These are phyloP conservation scores for Helicorthomorpha holstii DNA, from an alignment of 1,140 invertebrate genomes.

Conservation along the genomic window DNA sequence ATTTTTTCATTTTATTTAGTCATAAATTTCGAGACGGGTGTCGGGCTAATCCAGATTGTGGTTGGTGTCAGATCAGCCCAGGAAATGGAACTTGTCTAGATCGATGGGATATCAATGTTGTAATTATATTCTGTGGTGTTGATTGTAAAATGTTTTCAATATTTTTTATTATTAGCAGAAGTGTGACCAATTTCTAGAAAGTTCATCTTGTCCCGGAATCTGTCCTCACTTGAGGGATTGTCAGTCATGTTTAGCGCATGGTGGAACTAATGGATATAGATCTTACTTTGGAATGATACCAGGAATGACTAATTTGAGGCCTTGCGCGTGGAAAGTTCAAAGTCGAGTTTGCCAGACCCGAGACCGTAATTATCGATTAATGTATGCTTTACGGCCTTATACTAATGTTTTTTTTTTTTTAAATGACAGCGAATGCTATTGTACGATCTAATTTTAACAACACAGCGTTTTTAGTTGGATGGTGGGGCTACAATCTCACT, in stretches of 20 bases:
- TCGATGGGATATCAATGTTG: conserved; percentile 9
- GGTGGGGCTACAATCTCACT: conserved; percentile 71
- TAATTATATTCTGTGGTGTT: background rate
- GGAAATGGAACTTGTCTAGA: conserved; percentile 18
- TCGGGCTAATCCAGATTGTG: conserved; percentile 74
- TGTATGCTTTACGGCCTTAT: background rate
- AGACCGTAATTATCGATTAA: conserved; percentile 35
- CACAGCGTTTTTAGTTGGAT: conserved; percentile 55
- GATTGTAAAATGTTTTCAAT: background rate
- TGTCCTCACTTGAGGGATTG: conserved; percentile 73
- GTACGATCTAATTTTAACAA: conserved; percentile 66
- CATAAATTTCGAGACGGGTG: conserved; percentile 59
- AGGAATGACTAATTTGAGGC: conserved; percentile 36
- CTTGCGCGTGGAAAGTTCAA: conserved; percentile 84
- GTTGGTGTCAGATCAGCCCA: conserved; percentile 53
- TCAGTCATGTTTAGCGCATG: conserved; percentile 51
- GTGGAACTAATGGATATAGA: conserved; percentile 8
- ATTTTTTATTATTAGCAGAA: background rate
- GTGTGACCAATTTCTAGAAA: conserved; percentile 23
- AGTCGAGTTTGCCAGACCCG: conserved; percentile 53
- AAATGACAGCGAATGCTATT: conserved; percentile 12
- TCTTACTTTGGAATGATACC: conserved; percentile 37
- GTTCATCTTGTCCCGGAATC: conserved; percentile 54
- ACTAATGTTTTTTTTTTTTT: background rate
- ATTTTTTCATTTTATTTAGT: conserved; percentile 22